Evolutionary conservation across 92 coral and sea anemone genomes (phyloP), one percentile per base, ranked within the genome.

Genomic region (Micromussa lordhowensis): DNA sequence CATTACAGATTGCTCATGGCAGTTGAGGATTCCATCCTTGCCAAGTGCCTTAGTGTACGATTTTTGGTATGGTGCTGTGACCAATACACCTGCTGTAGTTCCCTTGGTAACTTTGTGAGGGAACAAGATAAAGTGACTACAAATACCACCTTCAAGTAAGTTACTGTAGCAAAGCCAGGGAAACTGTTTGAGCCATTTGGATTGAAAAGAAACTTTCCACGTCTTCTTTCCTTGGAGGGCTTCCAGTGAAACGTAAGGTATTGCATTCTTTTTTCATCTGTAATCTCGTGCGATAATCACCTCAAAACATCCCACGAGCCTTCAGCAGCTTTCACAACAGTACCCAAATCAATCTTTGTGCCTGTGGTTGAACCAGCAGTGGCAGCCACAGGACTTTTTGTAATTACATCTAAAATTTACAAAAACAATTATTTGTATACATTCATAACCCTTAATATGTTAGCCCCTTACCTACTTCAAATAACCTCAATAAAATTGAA

Each of bases 81-180:
- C 91, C 81, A 82, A 82, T 71, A 88, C 61, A 81, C 91, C 91
- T 88, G 91, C 78, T 88, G 86, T 81, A 74, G 91, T 81, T 13
- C 87, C 91, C 91, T 82, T 88, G 26, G 77, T 74, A 75, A 82
- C 87, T 82, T 88, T 88, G 82, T 81, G 1, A 81, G 87, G 91
- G 24, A 88, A 88, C 61, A 88, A 82, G 87, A 82, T 88, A 82
- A 88, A 88, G 83, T 83, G 88, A 82, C 92, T 21, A 75, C 92
- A 89, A 75, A 89, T 68, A 29, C 92, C 92, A 89, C 88, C 92
- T 89, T 89, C 85, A 82, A 89, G 92, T 83, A 84, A 77, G 88
- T 89, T 61, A 75, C 91, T 88, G 87, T 88, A 82, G 87, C 86
- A 87, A 87, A 87, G 90, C 90, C 90, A 87, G 36, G 86, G 90